phyloP scores from a whole-genome alignment of 2,888 invertebrate genomes.

The Rhamphomyia laevipes region DNA sequence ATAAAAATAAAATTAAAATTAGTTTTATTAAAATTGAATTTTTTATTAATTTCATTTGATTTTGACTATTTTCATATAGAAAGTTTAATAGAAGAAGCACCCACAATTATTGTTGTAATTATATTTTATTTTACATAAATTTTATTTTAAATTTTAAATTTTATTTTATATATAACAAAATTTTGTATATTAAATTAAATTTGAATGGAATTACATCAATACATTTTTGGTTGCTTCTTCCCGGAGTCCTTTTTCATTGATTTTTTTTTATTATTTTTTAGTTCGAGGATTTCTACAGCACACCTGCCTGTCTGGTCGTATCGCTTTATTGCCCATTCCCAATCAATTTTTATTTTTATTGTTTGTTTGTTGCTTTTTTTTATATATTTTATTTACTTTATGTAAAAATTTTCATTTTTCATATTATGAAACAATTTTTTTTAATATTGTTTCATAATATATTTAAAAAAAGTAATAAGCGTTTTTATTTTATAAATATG shows the following conservation, averaged over 20 bases:
- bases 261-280: constrained; percentile 29
- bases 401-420: background rate
- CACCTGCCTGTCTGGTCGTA: constrained; percentile 54
- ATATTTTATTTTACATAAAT: background rate
- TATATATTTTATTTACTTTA: no score
- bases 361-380: constrained; percentile 9
- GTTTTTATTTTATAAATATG: no score
- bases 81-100: background rate
- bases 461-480: constrained; percentile 3
- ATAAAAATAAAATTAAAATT: background rate
- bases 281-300: constrained; percentile 40
- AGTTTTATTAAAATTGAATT: no score
- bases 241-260: constrained; percentile 30
- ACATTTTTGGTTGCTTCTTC: constrained; percentile 37
- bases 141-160: background rate
- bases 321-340: constrained; percentile 60
- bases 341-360: constrained; percentile 31
- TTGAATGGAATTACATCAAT: no score
- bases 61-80: background rate
- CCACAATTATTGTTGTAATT: background rate
- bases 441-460: no score
- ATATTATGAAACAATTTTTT: constrained; percentile 3
- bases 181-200: background rate
- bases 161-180: background rate
- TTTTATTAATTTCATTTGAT: background rate